Base-by-base conservation (phyloP, 2,113 vertebrate species). In the Jacana jacana region DNA sequence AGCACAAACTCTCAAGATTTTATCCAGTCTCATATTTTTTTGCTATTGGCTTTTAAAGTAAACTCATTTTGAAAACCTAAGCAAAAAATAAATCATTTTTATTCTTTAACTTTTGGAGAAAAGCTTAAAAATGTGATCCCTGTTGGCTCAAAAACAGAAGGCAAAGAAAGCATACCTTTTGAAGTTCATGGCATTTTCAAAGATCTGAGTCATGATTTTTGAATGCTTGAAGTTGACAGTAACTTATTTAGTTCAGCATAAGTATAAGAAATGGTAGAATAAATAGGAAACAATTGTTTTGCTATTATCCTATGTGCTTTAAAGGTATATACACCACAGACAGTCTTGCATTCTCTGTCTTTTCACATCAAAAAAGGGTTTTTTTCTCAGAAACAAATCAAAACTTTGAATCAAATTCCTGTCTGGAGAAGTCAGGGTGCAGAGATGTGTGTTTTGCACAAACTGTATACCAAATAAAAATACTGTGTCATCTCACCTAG, bases 131-230 rank as follows among this genome's bases (percentile, higher is more conserved):
- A 79, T 46, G 9, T 84, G 24, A 60, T 76, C 15, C 81, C 27
- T 87, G 27, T 22, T 40, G 52, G 39, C 52, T 93, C 35, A 81
- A 85, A 86, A 94, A 7, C 4, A 48, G n/a, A 75, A 94, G 42
- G n/a, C 11, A 52, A 89, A 76, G 24, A 81, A 82, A 89, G 93
- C 23, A 61, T 3, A 82, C 3, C 13, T n/a, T 89, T 93, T 93
- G 95, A 94, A 96, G 66, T 91, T 88, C 58, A 61, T 20, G 57
- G 49, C 31, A 85, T 97, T 94, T 94, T 68, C 39, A 35, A 94
- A 72, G 25, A 68, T 16, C 39, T 52, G 49, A 93, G 61, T 96
- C 61, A 58, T 51, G 52, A 81, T 71, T 93, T 92, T 89, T 77
- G 20, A 73, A 42, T 27, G 39, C 78, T 79, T 79, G 48, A 89